Conservation (phyloP, 2,113 vertebrate genomes). For the Galbula dea region DNA sequence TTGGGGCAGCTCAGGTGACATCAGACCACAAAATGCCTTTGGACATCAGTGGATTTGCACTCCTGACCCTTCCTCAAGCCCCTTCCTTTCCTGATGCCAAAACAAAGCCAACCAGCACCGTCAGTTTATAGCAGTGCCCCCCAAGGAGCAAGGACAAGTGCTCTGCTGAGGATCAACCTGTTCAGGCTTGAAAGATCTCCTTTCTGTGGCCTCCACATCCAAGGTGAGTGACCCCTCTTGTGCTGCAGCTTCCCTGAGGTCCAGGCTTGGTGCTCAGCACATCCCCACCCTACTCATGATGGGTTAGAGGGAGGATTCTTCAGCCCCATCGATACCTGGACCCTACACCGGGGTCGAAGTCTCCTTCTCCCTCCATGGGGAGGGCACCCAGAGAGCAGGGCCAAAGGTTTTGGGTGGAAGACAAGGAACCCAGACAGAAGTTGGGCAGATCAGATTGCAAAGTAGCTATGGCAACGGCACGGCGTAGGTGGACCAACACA, state of each 20-base stretch:
- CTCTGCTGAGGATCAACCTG: neutral
- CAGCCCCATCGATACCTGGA: accelerated
- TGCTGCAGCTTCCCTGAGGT: neutral
- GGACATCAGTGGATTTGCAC: accelerated
- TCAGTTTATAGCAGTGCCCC: accelerated
- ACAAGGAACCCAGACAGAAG: neutral
- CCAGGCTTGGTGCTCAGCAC: accelerated
- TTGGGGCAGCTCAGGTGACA: neutral
- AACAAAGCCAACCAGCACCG: neutral
- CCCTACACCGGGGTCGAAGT: neutral
- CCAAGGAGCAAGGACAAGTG: neutral
- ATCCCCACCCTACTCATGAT: accelerated
- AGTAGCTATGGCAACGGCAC: conserved; percentile 43
- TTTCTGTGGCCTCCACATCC: neutral
- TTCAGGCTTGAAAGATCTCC: neutral
- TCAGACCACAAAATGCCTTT: accelerated
- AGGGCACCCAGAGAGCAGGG: neutral
- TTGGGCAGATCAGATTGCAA: conserved; percentile 40
- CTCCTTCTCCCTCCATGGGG: neutral
- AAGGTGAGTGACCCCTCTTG: neutral
- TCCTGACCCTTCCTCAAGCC: neutral
- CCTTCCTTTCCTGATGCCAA: neutral
- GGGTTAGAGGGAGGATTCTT: accelerated
- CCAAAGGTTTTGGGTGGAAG: neutral
- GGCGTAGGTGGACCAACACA: conserved; percentile 28